Evolutionary conservation across 1,140 invertebrate species (phyloP).

Genomic region (Parasteatoda tepidariorum): DNA sequence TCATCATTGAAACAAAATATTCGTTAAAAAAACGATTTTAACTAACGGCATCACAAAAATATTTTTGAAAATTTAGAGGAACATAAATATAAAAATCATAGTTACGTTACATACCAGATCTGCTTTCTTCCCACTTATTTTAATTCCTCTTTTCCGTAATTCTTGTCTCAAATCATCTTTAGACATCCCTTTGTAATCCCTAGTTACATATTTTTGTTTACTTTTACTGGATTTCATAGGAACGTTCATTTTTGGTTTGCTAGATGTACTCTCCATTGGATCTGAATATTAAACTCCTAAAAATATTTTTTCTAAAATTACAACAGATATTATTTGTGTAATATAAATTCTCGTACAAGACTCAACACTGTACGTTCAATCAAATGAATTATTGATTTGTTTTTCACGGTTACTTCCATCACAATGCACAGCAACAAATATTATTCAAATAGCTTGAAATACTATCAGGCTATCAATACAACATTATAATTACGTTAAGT

Average conservation of each 20-base stretch:
- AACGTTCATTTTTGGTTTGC: constrained; percentile 11
- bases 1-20: too few species aligned
- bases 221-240: constrained; percentile 32
- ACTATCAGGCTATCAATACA: neutral
- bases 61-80: too few species aligned
- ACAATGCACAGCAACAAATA: neutral
- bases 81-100: too few species aligned
- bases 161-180: constrained; percentile 63
- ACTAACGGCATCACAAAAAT: too few species aligned
- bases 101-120: constrained; percentile 64
- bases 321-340: too few species aligned
- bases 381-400: constrained; percentile 40
- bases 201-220: constrained; percentile 39
- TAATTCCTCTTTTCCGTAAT: constrained; percentile 57
- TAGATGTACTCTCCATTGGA: constrained; percentile 27
- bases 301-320: too few species aligned
- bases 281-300: neutral
- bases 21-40: too few species aligned
- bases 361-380: constrained; percentile 15
- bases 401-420: constrained; percentile 16
- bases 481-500: neutral
- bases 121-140: constrained; percentile 58
- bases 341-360: too few species aligned
- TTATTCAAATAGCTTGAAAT: neutral
- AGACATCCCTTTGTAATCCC: constrained; percentile 59